A percentile compares a stretch with the other conserved stretches of the same genome.
Conservation (phyloP, 2,113 vertebrate genomes). For the Muntiacus reevesi region DNA sequence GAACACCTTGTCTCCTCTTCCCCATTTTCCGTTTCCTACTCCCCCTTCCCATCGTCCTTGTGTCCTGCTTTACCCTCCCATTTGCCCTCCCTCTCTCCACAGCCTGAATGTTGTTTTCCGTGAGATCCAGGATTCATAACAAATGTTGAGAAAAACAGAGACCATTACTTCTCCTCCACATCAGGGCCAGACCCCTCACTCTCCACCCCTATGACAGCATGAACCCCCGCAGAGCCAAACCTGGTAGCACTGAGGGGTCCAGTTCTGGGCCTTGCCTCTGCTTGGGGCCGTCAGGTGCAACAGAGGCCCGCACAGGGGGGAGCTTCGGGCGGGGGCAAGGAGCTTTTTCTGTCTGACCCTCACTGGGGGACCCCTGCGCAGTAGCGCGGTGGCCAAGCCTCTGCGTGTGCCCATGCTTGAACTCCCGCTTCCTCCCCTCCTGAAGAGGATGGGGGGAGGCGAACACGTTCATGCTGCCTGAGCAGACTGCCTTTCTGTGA, state of each 20-base stretch:
- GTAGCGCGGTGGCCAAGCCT: not conserved
- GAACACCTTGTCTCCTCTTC: not conserved
- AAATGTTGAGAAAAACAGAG: not conserved
- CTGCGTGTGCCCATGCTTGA: too few species aligned
- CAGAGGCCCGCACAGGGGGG: not conserved
- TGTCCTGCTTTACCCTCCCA: not conserved
- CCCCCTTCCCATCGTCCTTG: accelerated
- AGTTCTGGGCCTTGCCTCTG: not conserved
- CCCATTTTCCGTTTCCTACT: not conserved
- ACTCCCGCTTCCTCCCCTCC: not conserved
- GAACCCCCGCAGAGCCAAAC: not conserved
- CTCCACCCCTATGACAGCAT: not conserved
- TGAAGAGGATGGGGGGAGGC: not conserved
- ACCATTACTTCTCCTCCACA: not conserved
- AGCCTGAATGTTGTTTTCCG: not conserved
- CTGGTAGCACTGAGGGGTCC: not conserved
- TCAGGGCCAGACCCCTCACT: not conserved
- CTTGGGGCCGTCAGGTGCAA: not conserved
- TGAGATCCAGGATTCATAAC: not conserved
- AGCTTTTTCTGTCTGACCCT: not conserved
- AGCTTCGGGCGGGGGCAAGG: too few species aligned
- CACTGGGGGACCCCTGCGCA: not conserved
- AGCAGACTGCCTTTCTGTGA: not conserved
- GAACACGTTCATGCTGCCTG: not conserved
- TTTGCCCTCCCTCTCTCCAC: not conserved